Base-by-base conservation (phyloP, 2,113 vertebrate genomes). In the Apeltes quadracus region DNA sequence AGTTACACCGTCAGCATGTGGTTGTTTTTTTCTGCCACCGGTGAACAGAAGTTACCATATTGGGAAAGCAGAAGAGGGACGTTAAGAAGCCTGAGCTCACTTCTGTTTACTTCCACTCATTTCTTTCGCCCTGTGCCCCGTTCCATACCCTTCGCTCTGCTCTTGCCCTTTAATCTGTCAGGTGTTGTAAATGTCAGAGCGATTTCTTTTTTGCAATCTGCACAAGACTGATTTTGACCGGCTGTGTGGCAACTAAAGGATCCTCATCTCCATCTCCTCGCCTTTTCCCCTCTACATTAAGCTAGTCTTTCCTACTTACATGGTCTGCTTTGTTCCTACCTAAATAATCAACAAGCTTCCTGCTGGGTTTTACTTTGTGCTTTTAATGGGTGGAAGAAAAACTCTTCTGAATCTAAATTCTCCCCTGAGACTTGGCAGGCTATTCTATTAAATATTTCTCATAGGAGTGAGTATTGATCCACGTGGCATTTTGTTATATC, bases 381-480 rank as follows among this genome's bases (percentile, higher is more conserved):
- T 22, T 14, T 58, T 55, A 59, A 77, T 62, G 55, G 43, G 39
- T 39, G 32, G 4, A 5, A 6, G 18, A 20, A 39, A 69, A 82
- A 69, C 39, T 38, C 3, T 1, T 43, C 38, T 51, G 4, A 50
- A 16, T 44, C 36, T 2, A 41, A 68, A 41, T 14, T 20, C 7
- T 41, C 62, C 16, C 11, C 5, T 0, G 62, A 69, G 69, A 25
- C 29, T 32, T 1, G 1, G 27, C 48, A n/a, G 2, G 38, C 39
- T 51, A 69, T 18, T 57, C 10, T 64, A 36, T 65, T 61, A 73
- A 68, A 20, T 34, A 22, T 68, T 67, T 59, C 25, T 76, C 1
- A 12, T 50, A 59, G 63, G 50, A 71, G 55, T 75, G 25, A 22
- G 63, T 61, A 87, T 87, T 58, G 84, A 90, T 80, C 76, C 61